phyloP scores from a whole-genome alignment of 2,888 invertebrate genomes.

The Anoplius nigerrimus region DNA sequence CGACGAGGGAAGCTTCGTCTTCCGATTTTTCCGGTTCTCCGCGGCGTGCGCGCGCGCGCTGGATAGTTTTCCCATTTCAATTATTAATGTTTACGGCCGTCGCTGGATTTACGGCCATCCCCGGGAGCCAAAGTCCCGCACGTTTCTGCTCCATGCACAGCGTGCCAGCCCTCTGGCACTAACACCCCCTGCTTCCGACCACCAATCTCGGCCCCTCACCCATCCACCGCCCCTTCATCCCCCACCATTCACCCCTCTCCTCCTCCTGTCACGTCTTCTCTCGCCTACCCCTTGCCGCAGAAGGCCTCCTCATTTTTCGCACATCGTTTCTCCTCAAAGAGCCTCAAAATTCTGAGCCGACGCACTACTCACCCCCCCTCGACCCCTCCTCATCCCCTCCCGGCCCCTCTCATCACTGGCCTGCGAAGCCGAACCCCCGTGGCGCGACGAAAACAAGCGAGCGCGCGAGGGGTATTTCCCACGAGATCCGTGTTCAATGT shows the following conservation, averaged over 20 bases:
- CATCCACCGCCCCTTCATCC: not conserved
- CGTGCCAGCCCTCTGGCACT: too few species aligned
- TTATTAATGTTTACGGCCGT: constrained; percentile 36
- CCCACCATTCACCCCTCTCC: constrained; percentile 2
- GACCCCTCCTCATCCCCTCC: not conserved
- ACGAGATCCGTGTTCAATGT: constrained; percentile 29
- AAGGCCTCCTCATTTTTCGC: not conserved
- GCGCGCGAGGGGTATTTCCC: constrained; percentile 33
- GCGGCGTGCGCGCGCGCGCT: not conserved
- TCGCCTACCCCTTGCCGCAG: constrained; percentile 3
- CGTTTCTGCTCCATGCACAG: too few species aligned
- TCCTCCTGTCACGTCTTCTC: not conserved
- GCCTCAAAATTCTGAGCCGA: constrained; percentile 31
- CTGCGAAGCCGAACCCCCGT: not conserved
- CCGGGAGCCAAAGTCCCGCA: not conserved
- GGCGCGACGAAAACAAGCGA: constrained; percentile 14
- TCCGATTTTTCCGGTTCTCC: constrained; percentile 11
- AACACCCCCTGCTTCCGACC: not conserved
- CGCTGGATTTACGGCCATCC: constrained; percentile 29
- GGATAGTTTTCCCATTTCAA: constrained; percentile 34
- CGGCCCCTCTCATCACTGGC: not conserved
- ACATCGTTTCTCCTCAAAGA: constrained; percentile 25
- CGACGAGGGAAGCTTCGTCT: not conserved
- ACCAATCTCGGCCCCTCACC: not conserved
- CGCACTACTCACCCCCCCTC: constrained; percentile 7